Conservation (phyloP, 2,797 vertebrate genomes). For the Carapus acus region DNA sequence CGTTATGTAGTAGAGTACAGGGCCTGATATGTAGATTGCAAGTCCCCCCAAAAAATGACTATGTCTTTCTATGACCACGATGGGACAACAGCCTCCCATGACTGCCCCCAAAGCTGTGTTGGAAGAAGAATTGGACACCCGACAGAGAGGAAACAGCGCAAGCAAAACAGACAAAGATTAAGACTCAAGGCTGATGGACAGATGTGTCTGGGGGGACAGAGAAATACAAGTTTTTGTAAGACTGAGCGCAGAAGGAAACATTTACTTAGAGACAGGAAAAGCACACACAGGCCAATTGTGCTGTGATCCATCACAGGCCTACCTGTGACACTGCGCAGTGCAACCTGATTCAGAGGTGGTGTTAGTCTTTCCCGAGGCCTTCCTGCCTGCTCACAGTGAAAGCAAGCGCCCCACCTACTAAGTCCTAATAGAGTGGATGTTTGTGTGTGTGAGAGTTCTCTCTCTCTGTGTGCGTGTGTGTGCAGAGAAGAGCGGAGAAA, state of each 20-base stretch:
- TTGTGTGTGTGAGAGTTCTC: too few species aligned
- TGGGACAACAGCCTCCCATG: too few species aligned
- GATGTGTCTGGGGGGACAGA: constrained; percentile 56
- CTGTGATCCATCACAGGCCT: constrained; percentile 60
- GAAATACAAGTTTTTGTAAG: constrained; percentile 59
- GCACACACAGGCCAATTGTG: constrained; percentile 56
- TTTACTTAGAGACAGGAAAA: constrained; percentile 68
- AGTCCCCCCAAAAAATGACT: too few species aligned
- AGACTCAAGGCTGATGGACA: constrained; percentile 60
- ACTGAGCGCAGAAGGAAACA: constrained; percentile 64
- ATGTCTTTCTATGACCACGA: background rate
- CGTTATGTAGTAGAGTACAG: too few species aligned
- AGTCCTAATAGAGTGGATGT: background rate
- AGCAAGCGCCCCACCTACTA: constrained; percentile 16
- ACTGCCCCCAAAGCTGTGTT: background rate
- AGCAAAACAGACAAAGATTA: constrained; percentile 3
- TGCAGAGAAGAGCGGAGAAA: background rate
- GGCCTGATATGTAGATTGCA: too few species aligned
- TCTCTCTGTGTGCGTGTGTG: too few species aligned
- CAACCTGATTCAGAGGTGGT: constrained; percentile 47
- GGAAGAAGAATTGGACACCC: background rate
- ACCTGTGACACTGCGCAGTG: constrained; percentile 50
- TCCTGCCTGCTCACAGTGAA: constrained; percentile 14
- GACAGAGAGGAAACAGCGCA: constrained; percentile 4
- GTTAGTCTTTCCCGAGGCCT: constrained; percentile 37